phyloP scores from a whole-genome alignment of 2,113 vertebrate species.

The Microtus montanus region DNA sequence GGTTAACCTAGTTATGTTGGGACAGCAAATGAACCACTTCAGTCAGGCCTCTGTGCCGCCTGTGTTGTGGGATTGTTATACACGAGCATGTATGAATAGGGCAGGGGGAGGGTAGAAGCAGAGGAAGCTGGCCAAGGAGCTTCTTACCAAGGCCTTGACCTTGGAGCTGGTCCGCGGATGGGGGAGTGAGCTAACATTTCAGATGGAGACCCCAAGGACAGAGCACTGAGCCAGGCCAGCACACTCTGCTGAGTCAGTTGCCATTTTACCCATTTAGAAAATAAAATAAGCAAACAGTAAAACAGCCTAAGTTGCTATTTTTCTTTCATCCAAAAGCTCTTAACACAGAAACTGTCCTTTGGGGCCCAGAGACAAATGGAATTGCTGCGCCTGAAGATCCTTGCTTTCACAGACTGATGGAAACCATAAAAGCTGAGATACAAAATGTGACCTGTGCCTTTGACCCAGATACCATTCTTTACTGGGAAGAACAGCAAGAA shows the following conservation, averaged over 20 bases:
- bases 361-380: constrained; percentile 38
- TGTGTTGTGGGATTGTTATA: not conserved
- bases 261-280: constrained; percentile 33
- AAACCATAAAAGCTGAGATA: constrained; percentile 46
- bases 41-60: not conserved
- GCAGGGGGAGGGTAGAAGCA: not conserved
- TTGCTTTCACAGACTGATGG: not conserved
- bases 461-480: not conserved
- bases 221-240: not conserved
- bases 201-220: not conserved
- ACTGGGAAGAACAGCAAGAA: not conserved
- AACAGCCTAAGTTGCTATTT: constrained; percentile 10
- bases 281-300: constrained; percentile 48
- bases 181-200: not conserved
- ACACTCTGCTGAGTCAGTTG: not conserved
- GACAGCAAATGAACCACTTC: not conserved
- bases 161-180: not conserved
- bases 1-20: not conserved
- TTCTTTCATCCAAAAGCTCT: constrained; percentile 47
- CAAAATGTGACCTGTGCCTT: not conserved
- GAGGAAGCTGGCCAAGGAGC: not conserved
- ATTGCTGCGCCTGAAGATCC: constrained; percentile 14
- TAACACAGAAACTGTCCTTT: constrained; percentile 10
- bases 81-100: not conserved
- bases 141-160: not conserved